These are phyloP conservation scores for Macrochelys suwanniensis DNA, from an alignment of 2,797 vertebrate genomes.

Conservation along the genomic window DNA sequence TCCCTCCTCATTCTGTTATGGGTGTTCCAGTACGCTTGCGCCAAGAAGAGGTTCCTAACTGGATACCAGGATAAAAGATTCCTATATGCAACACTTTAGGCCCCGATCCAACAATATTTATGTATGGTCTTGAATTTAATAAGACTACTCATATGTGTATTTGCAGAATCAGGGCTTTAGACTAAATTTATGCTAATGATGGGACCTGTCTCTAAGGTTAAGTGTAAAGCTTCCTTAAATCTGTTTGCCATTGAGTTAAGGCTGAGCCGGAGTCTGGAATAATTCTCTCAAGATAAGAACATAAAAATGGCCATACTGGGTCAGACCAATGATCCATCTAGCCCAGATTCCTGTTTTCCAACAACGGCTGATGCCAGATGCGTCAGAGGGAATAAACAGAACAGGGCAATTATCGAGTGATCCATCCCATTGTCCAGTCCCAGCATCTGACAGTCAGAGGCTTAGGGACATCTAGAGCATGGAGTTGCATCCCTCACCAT, in stretches of 20 bases:
- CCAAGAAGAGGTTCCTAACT: not conserved
- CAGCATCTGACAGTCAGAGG: not conserved
- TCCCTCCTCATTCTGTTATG: not conserved
- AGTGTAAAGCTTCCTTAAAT: not conserved
- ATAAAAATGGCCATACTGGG: not conserved
- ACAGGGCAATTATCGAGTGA: not conserved
- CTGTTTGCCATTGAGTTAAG: not conserved
- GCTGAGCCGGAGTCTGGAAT: not conserved
- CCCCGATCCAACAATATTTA: not conserved
- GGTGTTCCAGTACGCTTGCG: not conserved
- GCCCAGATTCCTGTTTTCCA: not conserved
- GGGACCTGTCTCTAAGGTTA: not conserved
- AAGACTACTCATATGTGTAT: accelerated
- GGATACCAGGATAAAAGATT: not conserved
- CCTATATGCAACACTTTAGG: not conserved
- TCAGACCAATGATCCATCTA: not conserved
- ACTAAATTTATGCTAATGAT: accelerated
- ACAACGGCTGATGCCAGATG: not conserved
- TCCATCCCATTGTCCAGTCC: not conserved
- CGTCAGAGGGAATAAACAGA: not conserved
- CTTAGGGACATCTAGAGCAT: not conserved
- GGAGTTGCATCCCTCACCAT: not conserved
- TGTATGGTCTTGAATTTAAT: not conserved
- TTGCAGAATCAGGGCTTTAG: not conserved
- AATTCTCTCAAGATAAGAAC: not conserved